Percentiles rank a stretch among this genome's conserved stretches.
Conservation (phyloP, 2,113 vertebrate species). For the Genyomyrus donnyi region DNA sequence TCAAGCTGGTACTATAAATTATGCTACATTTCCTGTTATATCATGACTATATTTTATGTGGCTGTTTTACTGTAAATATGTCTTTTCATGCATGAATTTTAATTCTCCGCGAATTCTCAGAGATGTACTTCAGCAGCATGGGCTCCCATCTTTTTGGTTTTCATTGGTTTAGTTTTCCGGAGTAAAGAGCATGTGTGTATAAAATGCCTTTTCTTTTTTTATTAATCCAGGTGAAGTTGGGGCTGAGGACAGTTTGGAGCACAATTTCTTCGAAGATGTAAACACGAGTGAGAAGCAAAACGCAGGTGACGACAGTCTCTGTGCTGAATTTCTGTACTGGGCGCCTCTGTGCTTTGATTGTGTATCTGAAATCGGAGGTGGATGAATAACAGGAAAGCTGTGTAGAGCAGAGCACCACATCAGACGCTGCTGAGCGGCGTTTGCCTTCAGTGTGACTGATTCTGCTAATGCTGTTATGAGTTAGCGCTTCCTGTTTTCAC, state of each 20-base stretch:
- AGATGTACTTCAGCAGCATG: not conserved
- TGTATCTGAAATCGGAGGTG: not conserved
- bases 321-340: not conserved
- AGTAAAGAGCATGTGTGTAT: not conserved
- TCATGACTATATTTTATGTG: not conserved
- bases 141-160: not conserved
- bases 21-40: not conserved
- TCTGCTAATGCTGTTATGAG: conserved; percentile 1
- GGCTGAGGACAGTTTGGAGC: not conserved
- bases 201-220: not conserved
- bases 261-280: conserved; percentile 9
- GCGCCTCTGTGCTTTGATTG: not conserved
- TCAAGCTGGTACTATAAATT: conserved; percentile 57
- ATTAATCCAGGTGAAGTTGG: not conserved
- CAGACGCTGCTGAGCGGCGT: not conserved
- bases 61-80: not conserved
- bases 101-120: not conserved
- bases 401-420: not conserved
- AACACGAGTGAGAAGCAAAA: not conserved
- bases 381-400: conserved; percentile 15
- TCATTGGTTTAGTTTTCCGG: not conserved
- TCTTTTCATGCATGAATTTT: not conserved
- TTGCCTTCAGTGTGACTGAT: not conserved
- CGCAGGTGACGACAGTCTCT: not conserved
- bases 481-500: not conserved